A percentile compares a stretch with the other conserved stretches of the same genome.
These are phyloP conservation scores for Drosophila ochracea DNA, from an alignment of 2,888 invertebrate genomes.

Conservation along the genomic window DNA sequence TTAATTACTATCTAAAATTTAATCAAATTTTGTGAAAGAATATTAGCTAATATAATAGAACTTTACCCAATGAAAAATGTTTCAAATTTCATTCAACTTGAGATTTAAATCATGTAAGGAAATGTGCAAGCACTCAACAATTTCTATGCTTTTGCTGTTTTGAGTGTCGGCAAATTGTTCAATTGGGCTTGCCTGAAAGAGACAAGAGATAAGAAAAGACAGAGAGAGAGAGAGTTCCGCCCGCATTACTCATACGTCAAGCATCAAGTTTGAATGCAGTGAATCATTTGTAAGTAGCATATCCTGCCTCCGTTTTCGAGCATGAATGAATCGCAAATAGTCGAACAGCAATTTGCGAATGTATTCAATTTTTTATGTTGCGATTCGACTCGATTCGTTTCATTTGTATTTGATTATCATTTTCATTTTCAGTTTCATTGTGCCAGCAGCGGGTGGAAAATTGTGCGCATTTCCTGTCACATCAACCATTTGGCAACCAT, in stretches of 20 bases:
- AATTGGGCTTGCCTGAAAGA: neutral
- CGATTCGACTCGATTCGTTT: constrained; percentile 31
- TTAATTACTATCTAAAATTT: neutral
- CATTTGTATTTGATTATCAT: constrained; percentile 32
- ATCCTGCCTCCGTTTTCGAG: constrained; percentile 25
- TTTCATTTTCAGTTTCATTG: constrained; percentile 39
- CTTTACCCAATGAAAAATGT: neutral
- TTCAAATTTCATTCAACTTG: neutral
- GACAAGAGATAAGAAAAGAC: neutral
- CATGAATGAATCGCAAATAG: constrained; percentile 21
- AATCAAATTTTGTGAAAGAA: neutral
- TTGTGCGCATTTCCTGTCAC: constrained; percentile 62
- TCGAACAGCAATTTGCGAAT: constrained; percentile 13
- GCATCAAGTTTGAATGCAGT: constrained; percentile 7
- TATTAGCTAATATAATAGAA: neutral
- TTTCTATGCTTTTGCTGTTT: neutral
- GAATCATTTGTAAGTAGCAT: constrained; percentile 21
- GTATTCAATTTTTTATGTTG: constrained; percentile 4
- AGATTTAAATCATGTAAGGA: neutral
- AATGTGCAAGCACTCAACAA: neutral
- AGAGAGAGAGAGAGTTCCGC: neutral
- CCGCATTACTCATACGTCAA: constrained; percentile 32
- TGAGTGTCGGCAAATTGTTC: neutral
- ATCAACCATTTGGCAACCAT: constrained; percentile 60
- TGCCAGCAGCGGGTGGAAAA: constrained; percentile 24